Evolutionary conservation across 2,888 invertebrate species (phyloP).

Genomic region (Glomeris marginata): DNA sequence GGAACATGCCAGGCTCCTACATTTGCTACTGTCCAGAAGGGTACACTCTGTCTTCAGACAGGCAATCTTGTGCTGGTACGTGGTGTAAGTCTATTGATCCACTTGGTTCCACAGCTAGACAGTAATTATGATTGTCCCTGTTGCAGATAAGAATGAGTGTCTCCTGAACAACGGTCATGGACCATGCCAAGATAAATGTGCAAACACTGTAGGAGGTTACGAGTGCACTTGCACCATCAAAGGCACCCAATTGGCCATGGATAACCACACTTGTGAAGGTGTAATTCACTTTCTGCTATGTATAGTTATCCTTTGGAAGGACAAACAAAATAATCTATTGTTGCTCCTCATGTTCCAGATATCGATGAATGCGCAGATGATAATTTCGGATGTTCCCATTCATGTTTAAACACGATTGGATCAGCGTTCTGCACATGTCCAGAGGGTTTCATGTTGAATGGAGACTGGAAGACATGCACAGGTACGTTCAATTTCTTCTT

Average conservation of each 20-base stretch:
- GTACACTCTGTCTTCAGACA: slow-evolving; percentile 28
- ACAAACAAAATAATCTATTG: no score
- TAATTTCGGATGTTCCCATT: slow-evolving; percentile 34
- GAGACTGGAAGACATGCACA: slow-evolving; percentile 25
- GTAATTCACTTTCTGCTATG: neutral
- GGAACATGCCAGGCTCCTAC: slow-evolving; percentile 40
- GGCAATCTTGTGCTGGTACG: slow-evolving; percentile 17
- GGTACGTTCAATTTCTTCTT: slow-evolving; percentile 7
- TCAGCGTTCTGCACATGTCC: slow-evolving; percentile 40
- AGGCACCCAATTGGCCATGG: slow-evolving; percentile 41
- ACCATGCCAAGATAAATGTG: slow-evolving; percentile 42
- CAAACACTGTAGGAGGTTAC: slow-evolving; percentile 41
- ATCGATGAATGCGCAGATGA: slow-evolving; percentile 15
- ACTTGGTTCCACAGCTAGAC: slow-evolving; percentile 15
- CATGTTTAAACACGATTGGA: slow-evolving; percentile 14
- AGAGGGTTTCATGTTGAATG: slow-evolving; percentile 31
- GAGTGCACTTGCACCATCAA: slow-evolving; percentile 40
- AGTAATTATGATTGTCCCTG: slow-evolving; percentile 2
- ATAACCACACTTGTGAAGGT: slow-evolving; percentile 42
- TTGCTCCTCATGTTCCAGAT: neutral
- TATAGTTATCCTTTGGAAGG: no score
- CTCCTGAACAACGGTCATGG: slow-evolving; percentile 45
- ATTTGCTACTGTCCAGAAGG: slow-evolving; percentile 41
- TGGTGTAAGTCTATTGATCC: no score
- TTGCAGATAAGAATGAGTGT: slow-evolving; percentile 44